A percentile compares a stretch with the other conserved stretches of the same genome.
These are phyloP conservation scores for Periphyllus acericola DNA, from an alignment of 2,888 invertebrate genomes.

Conservation along the genomic window DNA sequence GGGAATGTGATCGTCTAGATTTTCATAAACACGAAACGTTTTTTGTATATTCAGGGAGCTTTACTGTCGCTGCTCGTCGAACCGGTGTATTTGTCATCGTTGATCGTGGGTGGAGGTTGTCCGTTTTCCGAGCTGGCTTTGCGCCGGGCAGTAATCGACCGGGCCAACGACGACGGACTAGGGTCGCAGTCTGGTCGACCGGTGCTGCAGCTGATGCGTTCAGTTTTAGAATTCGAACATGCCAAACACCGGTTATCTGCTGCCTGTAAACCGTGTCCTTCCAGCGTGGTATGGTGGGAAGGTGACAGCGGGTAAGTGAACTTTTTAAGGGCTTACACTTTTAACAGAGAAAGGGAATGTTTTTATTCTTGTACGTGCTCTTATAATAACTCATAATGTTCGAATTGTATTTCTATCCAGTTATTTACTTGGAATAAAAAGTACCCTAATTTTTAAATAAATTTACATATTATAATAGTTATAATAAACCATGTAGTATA, in stretches of 20 bases:
- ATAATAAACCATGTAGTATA: too few species aligned
- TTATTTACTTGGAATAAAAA: too few species aligned
- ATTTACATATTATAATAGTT: too few species aligned
- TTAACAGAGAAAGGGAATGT: too few species aligned
- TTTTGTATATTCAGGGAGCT: conserved; percentile 73
- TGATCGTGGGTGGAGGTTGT: conserved; percentile 76
- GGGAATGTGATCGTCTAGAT: too few species aligned
- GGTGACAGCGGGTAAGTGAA: conserved; percentile 14
- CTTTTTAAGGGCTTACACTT: not conserved
- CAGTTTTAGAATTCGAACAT: conserved; percentile 62
- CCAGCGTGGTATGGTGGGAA: conserved; percentile 60
- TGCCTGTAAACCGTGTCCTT: conserved; percentile 50
- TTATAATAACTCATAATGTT: too few species aligned
- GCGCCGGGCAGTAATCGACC: conserved; percentile 69
- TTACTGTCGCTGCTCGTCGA: conserved; percentile 77
- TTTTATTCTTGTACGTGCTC: too few species aligned
- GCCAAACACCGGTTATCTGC: conserved; percentile 28
- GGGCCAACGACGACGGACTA: conserved; percentile 64
- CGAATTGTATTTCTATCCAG: too few species aligned
- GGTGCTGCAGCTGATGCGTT: conserved; percentile 25
- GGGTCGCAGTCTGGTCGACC: not conserved
- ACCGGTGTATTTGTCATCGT: conserved; percentile 77
- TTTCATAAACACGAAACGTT: too few species aligned
- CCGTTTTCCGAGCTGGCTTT: conserved; percentile 74
- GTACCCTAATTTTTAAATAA: too few species aligned